Conservation (phyloP, 1,140 invertebrate species). For the Neodiprion pinetum region DNA sequence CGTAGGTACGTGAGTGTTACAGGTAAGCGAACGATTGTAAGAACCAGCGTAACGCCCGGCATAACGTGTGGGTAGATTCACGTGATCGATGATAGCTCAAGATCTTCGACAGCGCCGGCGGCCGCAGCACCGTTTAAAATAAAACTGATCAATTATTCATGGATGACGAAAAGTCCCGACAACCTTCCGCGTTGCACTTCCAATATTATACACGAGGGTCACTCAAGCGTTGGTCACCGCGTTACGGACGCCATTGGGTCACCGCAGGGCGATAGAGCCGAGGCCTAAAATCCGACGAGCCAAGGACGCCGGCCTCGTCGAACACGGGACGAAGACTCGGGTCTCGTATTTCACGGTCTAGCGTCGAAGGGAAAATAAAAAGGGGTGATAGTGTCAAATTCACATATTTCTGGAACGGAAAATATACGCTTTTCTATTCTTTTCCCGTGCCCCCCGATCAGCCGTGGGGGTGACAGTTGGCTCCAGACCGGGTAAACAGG, state of each 20-base stretch:
- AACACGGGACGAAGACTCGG: too few relatives aligned
- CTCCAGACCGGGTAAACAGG: not conserved
- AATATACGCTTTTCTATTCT: not conserved
- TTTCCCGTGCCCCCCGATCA: not conserved
- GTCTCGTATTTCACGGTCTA: too few relatives aligned
- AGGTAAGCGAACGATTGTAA: not conserved
- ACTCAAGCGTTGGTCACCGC: too few relatives aligned
- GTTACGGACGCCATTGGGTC: too few relatives aligned
- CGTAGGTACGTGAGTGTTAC: not conserved
- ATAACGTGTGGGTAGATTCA: not conserved
- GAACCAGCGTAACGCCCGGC: not conserved
- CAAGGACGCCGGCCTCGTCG: too few relatives aligned
- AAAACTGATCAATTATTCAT: not conserved
- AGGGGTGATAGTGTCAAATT: too few relatives aligned
- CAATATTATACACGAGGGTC: too few relatives aligned
- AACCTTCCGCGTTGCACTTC: too few relatives aligned
- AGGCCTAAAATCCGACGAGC: too few relatives aligned
- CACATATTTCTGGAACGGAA: not conserved
- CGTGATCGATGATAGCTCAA: slow-evolving; percentile 2
- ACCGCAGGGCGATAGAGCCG: too few relatives aligned
- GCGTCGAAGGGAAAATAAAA: too few relatives aligned
- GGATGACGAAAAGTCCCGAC: not conserved
- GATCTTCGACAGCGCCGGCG: not conserved
- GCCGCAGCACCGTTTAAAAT: not conserved
- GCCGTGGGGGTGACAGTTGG: not conserved